Conservation (phyloP, 2,113 vertebrate genomes). For the Phycodurus eques region DNA sequence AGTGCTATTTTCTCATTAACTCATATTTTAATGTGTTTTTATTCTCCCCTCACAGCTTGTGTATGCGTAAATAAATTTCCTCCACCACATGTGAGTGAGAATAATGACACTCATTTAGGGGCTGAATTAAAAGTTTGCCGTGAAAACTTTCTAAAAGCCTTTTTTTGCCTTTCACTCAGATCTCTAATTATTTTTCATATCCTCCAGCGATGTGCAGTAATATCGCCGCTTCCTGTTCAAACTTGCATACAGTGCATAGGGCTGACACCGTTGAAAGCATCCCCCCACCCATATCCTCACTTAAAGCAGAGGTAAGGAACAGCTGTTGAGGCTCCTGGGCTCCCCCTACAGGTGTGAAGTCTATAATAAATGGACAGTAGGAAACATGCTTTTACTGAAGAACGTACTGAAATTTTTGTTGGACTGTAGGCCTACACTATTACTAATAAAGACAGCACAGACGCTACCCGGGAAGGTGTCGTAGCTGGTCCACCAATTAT, state of each 20-base stretch:
- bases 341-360: background rate
- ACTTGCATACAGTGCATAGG: conserved; percentile 62
- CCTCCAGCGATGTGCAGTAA: conserved; percentile 76
- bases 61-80: conserved; percentile 26
- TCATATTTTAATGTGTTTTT: conserved; percentile 65
- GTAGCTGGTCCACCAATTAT: background rate
- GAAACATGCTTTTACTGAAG: background rate
- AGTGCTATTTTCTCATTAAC: conserved; percentile 74
- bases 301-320: conserved; percentile 1
- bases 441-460: background rate
- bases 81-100: conserved; percentile 58
- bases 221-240: conserved; percentile 69
- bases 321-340: background rate
- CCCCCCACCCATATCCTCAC: background rate
- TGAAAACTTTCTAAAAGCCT: conserved; percentile 71
- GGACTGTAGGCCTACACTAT: background rate
- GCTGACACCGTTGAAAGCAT: conserved; percentile 59
- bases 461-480: background rate
- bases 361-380: background rate
- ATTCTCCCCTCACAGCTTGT: conserved; percentile 52
- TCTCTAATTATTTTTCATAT: conserved; percentile 83
- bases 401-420: background rate
- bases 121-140: conserved; percentile 76
- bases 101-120: conserved; percentile 75
- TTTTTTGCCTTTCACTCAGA: conserved; percentile 48